Evolutionary conservation across 2,797 vertebrate genomes (phyloP), one percentile per base, ranked within the genome.

Genomic region (Ctenopoma multispine): DNA sequence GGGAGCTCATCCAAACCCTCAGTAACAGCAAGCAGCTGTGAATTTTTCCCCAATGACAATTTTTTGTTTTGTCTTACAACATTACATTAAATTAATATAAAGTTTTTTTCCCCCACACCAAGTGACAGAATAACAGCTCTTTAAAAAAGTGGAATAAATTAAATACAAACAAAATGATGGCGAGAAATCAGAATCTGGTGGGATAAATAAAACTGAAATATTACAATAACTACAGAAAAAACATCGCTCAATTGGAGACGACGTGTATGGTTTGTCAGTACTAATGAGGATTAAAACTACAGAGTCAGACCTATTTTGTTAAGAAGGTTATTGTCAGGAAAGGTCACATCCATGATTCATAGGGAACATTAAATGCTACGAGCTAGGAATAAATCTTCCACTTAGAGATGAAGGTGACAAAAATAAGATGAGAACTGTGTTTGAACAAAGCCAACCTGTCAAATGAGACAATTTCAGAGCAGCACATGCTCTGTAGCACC

Each of bases 391-490:
- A 64, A 75, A 85, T 74, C 48, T 63, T 60, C 40, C n/a, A 12
- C 1, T 14, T 48, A 18, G 24, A 46, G 38, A 79, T 57, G 8
- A 58, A 66, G 24, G 59, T 48, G 77, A 69, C 75, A 69, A 15
- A 36, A 70, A 56, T 49, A 31, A 47, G 29, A 53, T 40, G 20
- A 48, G 51, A 75, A 68, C 56, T 17, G 38, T 47, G 59, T 46
- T 70, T 65, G 44, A 78, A 69, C 49, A 66, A 54, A 81, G 49
- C 43, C 24, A 11, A 76, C 27, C 20, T 27, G 73, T 85, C 61
- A 83, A 38, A 77, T 11, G 49, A 18, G 59, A 70, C 61, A 1
- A 23, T 66, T 43, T 80, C 5, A 61, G 65, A 61, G 67, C 74
- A 27, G 41, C 59, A 8, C 13, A 7, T 13, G 50, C 27, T 47